Evolutionary conservation across 2,797 vertebrate genomes (phyloP).

Genomic region (Momotus momota): DNA sequence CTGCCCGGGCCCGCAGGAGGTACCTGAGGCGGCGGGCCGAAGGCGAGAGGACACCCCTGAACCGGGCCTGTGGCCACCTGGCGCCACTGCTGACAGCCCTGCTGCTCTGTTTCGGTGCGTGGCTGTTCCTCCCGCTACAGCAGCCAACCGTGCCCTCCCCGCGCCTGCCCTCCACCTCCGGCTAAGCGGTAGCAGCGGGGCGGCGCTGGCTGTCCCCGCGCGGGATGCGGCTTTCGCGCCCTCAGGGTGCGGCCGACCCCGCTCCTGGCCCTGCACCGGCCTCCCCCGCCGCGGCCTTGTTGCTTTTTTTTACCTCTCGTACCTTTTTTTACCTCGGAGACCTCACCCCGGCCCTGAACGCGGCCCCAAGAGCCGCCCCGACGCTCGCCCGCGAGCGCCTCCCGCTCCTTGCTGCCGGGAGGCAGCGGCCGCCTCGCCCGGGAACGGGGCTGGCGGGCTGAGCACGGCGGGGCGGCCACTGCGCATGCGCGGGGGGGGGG

Average conservation of each 20-base stretch:
- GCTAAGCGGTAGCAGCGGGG: background rate
- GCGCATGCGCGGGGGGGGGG: too few species aligned
- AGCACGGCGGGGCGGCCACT: too few species aligned
- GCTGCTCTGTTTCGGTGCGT: accelerated
- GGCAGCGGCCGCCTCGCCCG: too few species aligned
- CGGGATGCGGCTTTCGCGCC: background rate
- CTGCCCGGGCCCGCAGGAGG: accelerated
- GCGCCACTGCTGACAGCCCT: accelerated
- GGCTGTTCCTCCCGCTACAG: background rate
- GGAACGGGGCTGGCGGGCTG: too few species aligned
- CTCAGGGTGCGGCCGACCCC: accelerated
- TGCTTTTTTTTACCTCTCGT: background rate
- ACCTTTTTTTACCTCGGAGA: background rate
- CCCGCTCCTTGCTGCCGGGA: too few species aligned
- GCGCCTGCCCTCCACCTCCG: too few species aligned
- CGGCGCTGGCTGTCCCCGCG: too few species aligned
- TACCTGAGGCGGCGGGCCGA: too few species aligned
- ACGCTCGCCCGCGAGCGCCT: too few species aligned
- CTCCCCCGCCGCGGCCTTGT: accelerated
- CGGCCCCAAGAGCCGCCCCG: background rate
- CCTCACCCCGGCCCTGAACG: background rate
- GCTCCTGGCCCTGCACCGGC: background rate
- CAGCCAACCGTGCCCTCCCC: background rate
- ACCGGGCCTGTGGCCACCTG: background rate
- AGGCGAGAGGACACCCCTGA: accelerated